Evolutionary conservation across 2,797 vertebrate species (phyloP), one percentile per base, ranked within the genome.

Genomic region (Sebastes diploproa): DNA sequence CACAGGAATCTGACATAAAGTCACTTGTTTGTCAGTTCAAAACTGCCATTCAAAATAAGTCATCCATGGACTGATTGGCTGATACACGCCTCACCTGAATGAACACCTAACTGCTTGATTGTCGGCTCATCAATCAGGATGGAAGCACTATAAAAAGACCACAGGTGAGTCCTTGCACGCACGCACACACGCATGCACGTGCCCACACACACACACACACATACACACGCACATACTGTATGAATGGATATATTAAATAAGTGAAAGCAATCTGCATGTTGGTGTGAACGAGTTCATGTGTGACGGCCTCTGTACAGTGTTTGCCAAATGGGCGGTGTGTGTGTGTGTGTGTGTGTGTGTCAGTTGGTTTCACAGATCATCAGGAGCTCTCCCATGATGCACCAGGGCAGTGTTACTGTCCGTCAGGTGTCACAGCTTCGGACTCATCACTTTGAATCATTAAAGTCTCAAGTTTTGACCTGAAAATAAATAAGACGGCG

Each of bases 341-440:
- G 58, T 30, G 27, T 30, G 61, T 66, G 69, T 36, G 61, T 66
- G 69, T 6, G 69, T 6, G 32, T 10, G 32, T 34, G 32, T 2
- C 3, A 13, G 2, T 23, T 5, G 9, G 23, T 60, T 22, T 32
- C 3, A 60, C 38, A 54, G 22, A 25, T 29, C 56, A 16, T 18
- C 13, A 60, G 27, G 29, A 23, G 11, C 46, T 46, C 7, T 69
- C 75, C 58, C 70, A 82, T 68, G 46, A 68, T 72, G 68, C 75
- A 74, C 20, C 50, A 34, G 42, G 42, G 55, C 38, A 4, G 23
- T 7, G 29, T 61, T 32, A 11, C 50, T 27, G n/a, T 27, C 34
- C 10, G 5, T 63, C 59, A 54, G 42, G n/a, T 63, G 38, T 36
- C 7, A 36, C 30, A 55, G 23, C 30, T 27, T 12, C 27, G 6